These are phyloP conservation scores for Neotoma lepida DNA, from an alignment of 2,113 vertebrate genomes.

Conservation along the genomic window DNA sequence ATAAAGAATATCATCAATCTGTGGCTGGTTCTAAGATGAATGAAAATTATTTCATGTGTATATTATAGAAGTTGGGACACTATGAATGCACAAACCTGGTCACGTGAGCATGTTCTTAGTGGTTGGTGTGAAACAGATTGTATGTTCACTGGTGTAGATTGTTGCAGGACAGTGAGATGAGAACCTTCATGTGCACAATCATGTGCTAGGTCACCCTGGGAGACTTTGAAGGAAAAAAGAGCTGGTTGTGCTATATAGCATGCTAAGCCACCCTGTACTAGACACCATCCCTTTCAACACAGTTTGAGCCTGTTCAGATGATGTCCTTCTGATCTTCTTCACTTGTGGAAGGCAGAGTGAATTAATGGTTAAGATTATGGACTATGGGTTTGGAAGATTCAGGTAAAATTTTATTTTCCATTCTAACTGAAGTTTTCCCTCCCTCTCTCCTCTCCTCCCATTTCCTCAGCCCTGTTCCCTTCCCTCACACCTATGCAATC, in stretches of 20 bases:
- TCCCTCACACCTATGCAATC: fast-evolving
- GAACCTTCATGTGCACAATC: neutral
- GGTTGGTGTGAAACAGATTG: neutral
- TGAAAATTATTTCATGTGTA: neutral
- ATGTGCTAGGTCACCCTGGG: neutral
- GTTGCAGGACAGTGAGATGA: neutral
- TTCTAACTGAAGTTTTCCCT: neutral
- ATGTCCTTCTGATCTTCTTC: constrained; percentile 67
- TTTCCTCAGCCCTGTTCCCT: neutral
- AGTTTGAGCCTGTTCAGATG: constrained; percentile 57
- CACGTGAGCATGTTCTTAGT: neutral
- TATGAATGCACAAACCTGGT: neutral
- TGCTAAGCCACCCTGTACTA: neutral
- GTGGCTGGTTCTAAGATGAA: neutral
- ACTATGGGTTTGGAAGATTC: constrained; percentile 6
- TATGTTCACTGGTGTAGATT: neutral
- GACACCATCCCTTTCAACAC: fast-evolving
- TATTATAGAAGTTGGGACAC: neutral
- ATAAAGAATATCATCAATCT: neutral
- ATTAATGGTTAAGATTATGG: constrained; percentile 49
- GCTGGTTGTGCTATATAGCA: neutral
- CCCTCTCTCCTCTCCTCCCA: neutral
- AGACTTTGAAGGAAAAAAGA: neutral
- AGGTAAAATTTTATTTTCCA: neutral
- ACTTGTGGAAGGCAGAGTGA: constrained; percentile 63